Percentiles rank a stretch among this genome's conserved stretches.
phyloP scores from a whole-genome alignment of 2,888 invertebrate genomes.

The Archaeoteleia sp. region DNA sequence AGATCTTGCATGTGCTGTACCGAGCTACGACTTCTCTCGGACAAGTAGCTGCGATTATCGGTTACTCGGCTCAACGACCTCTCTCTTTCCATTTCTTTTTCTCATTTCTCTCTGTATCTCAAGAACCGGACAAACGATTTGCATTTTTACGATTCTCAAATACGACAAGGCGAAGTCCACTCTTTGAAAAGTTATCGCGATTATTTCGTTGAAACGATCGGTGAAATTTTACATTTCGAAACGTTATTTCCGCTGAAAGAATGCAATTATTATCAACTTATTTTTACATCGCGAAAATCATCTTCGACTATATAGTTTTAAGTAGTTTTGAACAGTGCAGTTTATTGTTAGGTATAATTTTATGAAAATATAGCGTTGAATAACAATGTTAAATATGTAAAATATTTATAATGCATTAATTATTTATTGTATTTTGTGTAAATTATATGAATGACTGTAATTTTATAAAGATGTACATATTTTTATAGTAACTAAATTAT shows the following conservation, averaged over 20 bases:
- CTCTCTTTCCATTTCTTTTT: conserved; percentile 45
- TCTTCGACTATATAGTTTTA: neutral
- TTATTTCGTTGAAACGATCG: conserved; percentile 39
- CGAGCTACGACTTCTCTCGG: conserved; percentile 32
- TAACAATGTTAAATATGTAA: no score
- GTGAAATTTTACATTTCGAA: conserved; percentile 36
- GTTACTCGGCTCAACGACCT: conserved; percentile 53
- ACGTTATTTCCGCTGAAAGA: conserved; percentile 1
- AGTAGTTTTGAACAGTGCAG: no score
- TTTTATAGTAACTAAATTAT: neutral
- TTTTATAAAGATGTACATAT: no score
- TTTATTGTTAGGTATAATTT: no score
- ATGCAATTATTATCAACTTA: neutral
- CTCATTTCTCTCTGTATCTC: conserved; percentile 44
- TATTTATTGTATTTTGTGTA: neutral
- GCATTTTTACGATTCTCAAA: conserved; percentile 51
- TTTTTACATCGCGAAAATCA: no score
- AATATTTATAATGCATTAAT: neutral
- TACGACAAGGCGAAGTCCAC: conserved; percentile 33
- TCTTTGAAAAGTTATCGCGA: conserved; percentile 41
- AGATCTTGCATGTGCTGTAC: conserved; percentile 35
- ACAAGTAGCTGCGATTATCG: conserved; percentile 48
- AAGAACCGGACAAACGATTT: conserved; percentile 51
- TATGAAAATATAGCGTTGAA: no score
- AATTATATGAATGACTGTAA: neutral